phyloP scores from a whole-genome alignment of 2,797 vertebrate genomes.

The Sphaeramia orbicularis region DNA sequence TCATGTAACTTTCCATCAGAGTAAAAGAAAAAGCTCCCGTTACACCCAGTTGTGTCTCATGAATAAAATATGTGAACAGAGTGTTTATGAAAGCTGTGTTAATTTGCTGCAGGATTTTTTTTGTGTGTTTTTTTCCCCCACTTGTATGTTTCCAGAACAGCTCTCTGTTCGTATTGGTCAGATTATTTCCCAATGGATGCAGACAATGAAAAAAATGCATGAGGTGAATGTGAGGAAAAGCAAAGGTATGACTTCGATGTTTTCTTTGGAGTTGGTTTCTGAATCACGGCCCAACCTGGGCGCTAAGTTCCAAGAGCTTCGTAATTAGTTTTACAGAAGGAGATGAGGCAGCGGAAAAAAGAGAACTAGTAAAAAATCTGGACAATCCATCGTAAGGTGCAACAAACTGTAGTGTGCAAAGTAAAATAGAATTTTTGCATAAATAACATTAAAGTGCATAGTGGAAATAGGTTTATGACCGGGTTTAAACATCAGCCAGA shows the following conservation, averaged over 20 bases:
- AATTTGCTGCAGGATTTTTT: constrained; percentile 23
- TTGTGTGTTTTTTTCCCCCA: too few species aligned
- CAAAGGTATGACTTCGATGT: neutral
- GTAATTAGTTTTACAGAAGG: constrained; percentile 30
- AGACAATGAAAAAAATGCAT: neutral
- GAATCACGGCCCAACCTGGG: constrained; percentile 1
- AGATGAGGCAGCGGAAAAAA: constrained; percentile 22
- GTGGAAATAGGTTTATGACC: too few species aligned
- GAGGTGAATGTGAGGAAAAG: neutral
- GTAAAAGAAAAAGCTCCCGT: neutral
- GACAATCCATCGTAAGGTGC: too few species aligned
- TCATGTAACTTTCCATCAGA: constrained; percentile 9
- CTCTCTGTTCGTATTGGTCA: neutral
- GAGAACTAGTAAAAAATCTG: neutral
- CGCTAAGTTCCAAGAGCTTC: constrained; percentile 4
- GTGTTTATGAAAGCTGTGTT: constrained; percentile 15
- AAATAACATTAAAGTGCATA: too few species aligned
- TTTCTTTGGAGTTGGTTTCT: neutral
- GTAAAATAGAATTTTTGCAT: too few species aligned
- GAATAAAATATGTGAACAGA: constrained; percentile 41
- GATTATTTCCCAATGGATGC: neutral
- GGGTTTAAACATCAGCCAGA: too few species aligned
- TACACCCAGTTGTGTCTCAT: neutral
- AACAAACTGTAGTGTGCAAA: too few species aligned
- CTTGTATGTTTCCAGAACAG: neutral